Base-by-base conservation (phyloP, 2,888 invertebrate genomes). In the Ferrisia virgata region DNA sequence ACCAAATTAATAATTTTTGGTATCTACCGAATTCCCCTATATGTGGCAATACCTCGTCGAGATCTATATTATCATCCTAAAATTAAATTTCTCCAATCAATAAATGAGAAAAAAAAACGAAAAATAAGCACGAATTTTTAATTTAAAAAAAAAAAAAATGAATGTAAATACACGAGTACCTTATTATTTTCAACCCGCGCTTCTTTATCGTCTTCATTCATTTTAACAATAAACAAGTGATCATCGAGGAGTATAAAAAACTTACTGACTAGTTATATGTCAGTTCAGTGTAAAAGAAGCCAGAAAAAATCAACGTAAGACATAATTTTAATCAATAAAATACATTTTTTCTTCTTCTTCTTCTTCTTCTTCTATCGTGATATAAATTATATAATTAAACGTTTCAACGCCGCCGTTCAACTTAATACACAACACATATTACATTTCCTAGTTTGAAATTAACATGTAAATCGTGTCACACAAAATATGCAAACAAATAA, bases 1-100 rank as follows among this genome's bases (percentile, higher is more conserved):
- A 91, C 93, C 95, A 95, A 28, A 96, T 90, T 85, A 96, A 90
- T 82, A 94, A 90, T 88, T 95, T 95, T 88, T 97, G 97, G 89
- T 96, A 97, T 53, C 91, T 91, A 79, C 97, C 97, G 88, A 96
- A 96, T 88, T 96, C 96, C 1, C 96, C 97, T 85, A 97, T 93
- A 88, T 94, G 92, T 0, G 94, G 95, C 85, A 96, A 89, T 85
- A 96, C 90, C 88, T 96, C 95, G 88, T 96, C 96, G 89, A 96
- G 91, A 88, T 96, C 95, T 88, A 95, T 91, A 18, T 90, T 91
- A 18, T 90, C 89, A 86, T 91, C 91, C 89, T 91, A 87, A 76
- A 87, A 86, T 82, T 87, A 87, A 79, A 82, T 79, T n/a, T n/a
- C n/a, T 18, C n/a, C 69, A 69, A 13, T 69, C 33, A 33, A n/a